Conservation (phyloP, 2,888 invertebrate species). For the Euspilapteryx auroguttella region DNA sequence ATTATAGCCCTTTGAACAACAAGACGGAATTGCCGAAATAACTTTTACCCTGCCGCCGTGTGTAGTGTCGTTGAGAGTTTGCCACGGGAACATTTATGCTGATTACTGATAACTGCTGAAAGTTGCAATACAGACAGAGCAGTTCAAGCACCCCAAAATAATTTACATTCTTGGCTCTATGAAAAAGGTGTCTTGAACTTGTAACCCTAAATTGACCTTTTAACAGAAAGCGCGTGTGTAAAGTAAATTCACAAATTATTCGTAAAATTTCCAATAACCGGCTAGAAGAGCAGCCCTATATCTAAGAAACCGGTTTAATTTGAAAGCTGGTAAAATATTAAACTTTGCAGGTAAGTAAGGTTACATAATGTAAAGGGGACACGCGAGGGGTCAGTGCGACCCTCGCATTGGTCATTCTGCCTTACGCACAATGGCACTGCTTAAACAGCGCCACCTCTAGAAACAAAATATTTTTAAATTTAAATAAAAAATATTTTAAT, state of each 20-base stretch:
- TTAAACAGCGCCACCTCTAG: too few species aligned
- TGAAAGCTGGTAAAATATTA: slow-evolving; percentile 44
- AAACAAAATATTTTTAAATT: too few species aligned
- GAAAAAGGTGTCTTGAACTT: slow-evolving; percentile 31
- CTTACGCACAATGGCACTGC: too few species aligned
- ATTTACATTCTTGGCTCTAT: too few species aligned
- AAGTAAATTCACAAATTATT: slow-evolving; percentile 46
- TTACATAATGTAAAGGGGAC: slow-evolving; percentile 38
- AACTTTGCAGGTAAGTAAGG: slow-evolving; percentile 19
- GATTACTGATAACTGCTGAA: too few species aligned
- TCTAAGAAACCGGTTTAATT: slow-evolving; percentile 27
- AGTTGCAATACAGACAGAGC: too few species aligned
- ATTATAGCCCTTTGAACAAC: slow-evolving; percentile 26
- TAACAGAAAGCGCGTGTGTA: slow-evolving; percentile 38
- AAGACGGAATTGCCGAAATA: background rate
- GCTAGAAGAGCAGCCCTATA: background rate
- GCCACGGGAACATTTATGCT: too few species aligned
- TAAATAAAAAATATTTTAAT: too few species aligned
- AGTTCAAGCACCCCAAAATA: too few species aligned
- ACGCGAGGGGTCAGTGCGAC: slow-evolving; percentile 34
- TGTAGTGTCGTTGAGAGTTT: too few species aligned
- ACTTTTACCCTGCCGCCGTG: too few species aligned
- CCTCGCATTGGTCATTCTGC: too few species aligned
- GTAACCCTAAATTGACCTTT: slow-evolving; percentile 35
- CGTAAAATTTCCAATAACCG: slow-evolving; percentile 49